Base-by-base conservation (phyloP, 2,888 invertebrate genomes). In the Rhagium mordax region DNA sequence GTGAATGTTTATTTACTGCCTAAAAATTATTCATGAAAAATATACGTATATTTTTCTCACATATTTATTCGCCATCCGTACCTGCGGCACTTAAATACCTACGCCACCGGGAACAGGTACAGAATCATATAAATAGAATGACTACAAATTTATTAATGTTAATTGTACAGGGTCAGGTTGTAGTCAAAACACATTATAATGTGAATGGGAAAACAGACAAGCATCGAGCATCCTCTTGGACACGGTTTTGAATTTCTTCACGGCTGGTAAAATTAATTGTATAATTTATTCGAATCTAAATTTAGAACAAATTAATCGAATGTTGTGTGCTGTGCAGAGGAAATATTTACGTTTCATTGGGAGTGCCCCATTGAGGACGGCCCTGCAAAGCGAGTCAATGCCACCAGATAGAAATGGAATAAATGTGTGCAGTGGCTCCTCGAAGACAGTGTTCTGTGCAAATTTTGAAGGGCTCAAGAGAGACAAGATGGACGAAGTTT, bases 141-240 rank as follows among this genome's bases (percentile, higher is more conserved):
- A 48, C 27, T 10, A 48, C 61, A 61, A 61, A 61, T 48, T 61
- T 48, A 61, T 48, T 61, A 61, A 61, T 48, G 48, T 24, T 61
- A 61, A 61, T 48, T 61, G 48, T 21, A 48, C 61, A 61, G 48
- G 61, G 61, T 61, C 61, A 61, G 41, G 24, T 61, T 20, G 29
- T 48, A 61, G 61, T 24, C 61, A 48, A 61, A 61, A 61, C 61
- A 61, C 29, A 18, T 48, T 47, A 20, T n/a, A 18, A 33, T 59
- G 59, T n/a, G 20, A 18, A 20, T 15, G 29, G 10, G 59, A 59
- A 24, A 29, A 20, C 10, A 21, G 18, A 33, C 59, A 24, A 33
- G 10, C 24, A 21, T n/a, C 59, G 15, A 33, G 10, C 24, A 21
- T n/a, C n/a, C 20, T 20, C 33, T 57, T 57, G 55, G 18, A 59